Percentiles rank a stretch among this genome's conserved stretches.
Conservation (phyloP, 2,888 invertebrate species). For the Drosophila neonasuta region DNA sequence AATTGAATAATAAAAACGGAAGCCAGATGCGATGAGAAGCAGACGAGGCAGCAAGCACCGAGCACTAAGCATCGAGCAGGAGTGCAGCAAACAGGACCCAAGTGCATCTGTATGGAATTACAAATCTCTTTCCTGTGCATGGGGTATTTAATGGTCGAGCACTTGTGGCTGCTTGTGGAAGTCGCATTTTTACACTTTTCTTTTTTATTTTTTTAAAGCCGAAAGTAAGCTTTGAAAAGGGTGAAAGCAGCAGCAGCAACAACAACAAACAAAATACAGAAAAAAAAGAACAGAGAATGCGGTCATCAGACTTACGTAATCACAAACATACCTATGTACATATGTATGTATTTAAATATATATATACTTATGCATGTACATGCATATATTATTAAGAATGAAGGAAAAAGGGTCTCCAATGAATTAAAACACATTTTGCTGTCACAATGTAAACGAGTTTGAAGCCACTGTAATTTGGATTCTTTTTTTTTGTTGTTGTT, state of each 20-base stretch:
- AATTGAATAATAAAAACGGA: slow-evolving; percentile 6
- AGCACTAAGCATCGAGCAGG: no score
- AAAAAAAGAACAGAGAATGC: slow-evolving; percentile 35
- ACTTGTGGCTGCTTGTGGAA: background rate
- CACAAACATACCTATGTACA: slow-evolving; percentile 18
- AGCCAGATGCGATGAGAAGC: background rate
- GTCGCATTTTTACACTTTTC: slow-evolving; percentile 11
- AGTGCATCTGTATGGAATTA: background rate
- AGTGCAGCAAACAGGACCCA: background rate
- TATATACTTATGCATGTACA: slow-evolving; percentile 16
- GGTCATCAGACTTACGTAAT: slow-evolving; percentile 69
- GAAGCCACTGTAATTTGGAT: slow-evolving; percentile 27
- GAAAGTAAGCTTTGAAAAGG: slow-evolving; percentile 22
- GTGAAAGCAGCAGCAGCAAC: slow-evolving; percentile 12
- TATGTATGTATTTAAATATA: slow-evolving; percentile 2
- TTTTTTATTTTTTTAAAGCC: slow-evolving; percentile 4
- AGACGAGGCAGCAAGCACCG: background rate
- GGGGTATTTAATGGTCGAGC: slow-evolving; percentile 13
- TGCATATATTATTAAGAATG: slow-evolving; percentile 20
- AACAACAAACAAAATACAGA: slow-evolving; percentile 1
- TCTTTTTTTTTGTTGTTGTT: slow-evolving; percentile 5
- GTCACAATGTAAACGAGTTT: slow-evolving; percentile 42
- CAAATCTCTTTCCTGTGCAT: background rate
- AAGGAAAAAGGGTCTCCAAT: slow-evolving; percentile 55
- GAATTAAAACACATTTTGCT: slow-evolving; percentile 68